A percentile compares a stretch with the other conserved stretches of the same genome.
phyloP scores from a whole-genome alignment of 2,888 invertebrate species.

The Stenichneumon culpator region DNA sequence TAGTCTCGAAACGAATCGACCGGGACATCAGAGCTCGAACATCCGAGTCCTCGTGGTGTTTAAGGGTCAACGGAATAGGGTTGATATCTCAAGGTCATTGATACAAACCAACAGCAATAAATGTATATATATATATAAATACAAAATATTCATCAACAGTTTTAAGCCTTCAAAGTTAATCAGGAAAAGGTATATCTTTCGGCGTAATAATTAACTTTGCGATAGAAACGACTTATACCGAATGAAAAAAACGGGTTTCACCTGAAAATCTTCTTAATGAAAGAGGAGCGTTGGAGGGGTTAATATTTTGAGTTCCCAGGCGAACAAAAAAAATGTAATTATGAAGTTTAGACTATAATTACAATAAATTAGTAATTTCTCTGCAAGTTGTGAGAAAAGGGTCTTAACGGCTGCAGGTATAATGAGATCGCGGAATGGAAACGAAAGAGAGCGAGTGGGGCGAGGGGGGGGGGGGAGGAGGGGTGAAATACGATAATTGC shows the following conservation, averaged over 20 bases:
- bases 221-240: not conserved
- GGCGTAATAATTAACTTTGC: not conserved
- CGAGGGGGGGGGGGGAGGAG: constrained; percentile 63
- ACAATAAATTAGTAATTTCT: constrained; percentile 5
- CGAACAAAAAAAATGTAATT: constrained; percentile 6
- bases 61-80: not conserved
- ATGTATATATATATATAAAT: too few relatives aligned
- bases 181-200: not conserved
- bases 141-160: not conserved
- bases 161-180: not conserved
- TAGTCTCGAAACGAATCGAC: constrained; percentile 58
- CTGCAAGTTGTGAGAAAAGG: not conserved
- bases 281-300: not conserved
- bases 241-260: not conserved
- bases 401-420: constrained; percentile 36
- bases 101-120: not conserved
- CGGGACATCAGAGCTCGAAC: constrained; percentile 32
- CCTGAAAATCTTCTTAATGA: not conserved
- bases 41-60: constrained; percentile 2
- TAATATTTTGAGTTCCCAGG: not conserved
- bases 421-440: constrained; percentile 61
- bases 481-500: constrained; percentile 73
- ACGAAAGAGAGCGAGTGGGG: constrained; percentile 58
- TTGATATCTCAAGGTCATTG: constrained; percentile 6
- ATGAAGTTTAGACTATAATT: not conserved